Conservation (phyloP, 2,888 invertebrate species). For the Caenorhabditis doughertyi region DNA sequence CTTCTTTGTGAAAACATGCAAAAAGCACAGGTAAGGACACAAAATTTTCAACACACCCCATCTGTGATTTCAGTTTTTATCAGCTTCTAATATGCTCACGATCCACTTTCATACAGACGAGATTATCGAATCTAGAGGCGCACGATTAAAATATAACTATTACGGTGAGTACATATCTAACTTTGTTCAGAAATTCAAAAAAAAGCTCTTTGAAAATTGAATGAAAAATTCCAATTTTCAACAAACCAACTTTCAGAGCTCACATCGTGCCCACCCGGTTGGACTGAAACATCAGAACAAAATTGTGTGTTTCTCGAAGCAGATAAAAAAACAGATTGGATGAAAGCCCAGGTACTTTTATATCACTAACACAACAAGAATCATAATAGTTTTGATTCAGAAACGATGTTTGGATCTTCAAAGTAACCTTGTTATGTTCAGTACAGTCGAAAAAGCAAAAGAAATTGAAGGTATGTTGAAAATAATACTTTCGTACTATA, state of each 20-base stretch:
- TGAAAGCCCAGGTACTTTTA: constrained; percentile 32
- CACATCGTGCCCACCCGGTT: constrained; percentile 41
- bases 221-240: neutral
- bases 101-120: constrained; percentile 58
- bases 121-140: constrained; percentile 50
- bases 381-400: constrained; percentile 4
- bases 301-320: constrained; percentile 36
- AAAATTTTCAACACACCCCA: neutral
- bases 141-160: constrained; percentile 46
- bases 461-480: constrained; percentile 26
- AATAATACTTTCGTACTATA: neutral
- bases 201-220: neutral
- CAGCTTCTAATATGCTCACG: constrained; percentile 27
- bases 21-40: constrained; percentile 28
- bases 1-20: constrained; percentile 27
- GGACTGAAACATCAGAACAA: constrained; percentile 17
- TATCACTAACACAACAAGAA: neutral
- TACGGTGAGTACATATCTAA: constrained; percentile 36
- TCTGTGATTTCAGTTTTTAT: constrained; percentile 37
- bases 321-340: constrained; percentile 42
- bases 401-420: constrained; percentile 38
- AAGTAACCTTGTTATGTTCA: constrained; percentile 38
- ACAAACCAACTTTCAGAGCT: constrained; percentile 23
- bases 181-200: neutral
- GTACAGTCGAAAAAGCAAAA: neutral